phyloP scores from a whole-genome alignment of 1,140 invertebrate genomes.

The Zaprionus gabonicus region DNA sequence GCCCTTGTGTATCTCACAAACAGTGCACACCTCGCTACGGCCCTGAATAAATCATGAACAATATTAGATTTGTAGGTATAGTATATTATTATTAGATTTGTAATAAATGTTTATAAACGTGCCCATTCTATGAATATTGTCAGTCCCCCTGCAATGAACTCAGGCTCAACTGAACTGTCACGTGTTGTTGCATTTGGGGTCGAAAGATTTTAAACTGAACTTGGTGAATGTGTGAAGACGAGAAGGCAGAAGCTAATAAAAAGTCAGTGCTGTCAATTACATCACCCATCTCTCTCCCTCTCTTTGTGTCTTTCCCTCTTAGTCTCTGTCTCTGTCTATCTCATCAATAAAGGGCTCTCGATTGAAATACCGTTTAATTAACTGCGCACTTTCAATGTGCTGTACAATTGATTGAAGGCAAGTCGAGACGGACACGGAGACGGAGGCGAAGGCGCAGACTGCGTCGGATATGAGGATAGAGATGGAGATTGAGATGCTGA shows the following conservation, averaged over 20 bases:
- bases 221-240: not conserved
- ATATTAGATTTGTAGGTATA: no score
- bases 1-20: no score
- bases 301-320: not conserved
- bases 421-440: not conserved
- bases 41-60: no score
- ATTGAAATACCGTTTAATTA: slow-evolving; percentile 8
- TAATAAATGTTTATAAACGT: no score
- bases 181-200: no score
- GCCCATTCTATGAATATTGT: no score
- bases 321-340: not conserved
- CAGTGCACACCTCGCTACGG: no score
- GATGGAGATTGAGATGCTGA: not conserved
- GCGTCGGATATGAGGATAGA: not conserved
- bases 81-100: no score
- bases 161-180: no score
- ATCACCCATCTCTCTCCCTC: not conserved
- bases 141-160: no score
- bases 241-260: not conserved
- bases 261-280: not conserved
- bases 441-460: not conserved
- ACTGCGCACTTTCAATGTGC: slow-evolving; percentile 1
- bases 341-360: not conserved
- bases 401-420: not conserved
- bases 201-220: not conserved